Conservation (phyloP, 2,888 invertebrate genomes). For the Hydrotaea cyrtoneurina region DNA sequence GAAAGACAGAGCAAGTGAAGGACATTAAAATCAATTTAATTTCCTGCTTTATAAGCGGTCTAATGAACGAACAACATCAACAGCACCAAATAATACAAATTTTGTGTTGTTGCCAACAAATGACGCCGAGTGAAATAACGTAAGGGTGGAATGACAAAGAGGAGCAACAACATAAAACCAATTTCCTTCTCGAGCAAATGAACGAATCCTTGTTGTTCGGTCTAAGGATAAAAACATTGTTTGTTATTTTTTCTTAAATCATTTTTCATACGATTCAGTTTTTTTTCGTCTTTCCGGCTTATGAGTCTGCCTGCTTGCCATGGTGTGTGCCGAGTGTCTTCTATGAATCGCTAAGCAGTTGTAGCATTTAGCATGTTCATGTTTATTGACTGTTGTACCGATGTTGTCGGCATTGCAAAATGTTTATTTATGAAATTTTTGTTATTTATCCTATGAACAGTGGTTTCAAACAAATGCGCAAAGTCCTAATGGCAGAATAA, state of each 20-base stretch:
- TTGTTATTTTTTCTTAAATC: neutral
- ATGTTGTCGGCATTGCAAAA: neutral
- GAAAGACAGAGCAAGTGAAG: conserved; percentile 7
- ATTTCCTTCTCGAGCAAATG: conserved; percentile 19
- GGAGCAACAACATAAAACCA: too few relatives aligned
- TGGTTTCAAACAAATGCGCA: too few relatives aligned
- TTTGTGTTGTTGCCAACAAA: conserved; percentile 13
- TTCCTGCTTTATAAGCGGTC: conserved; percentile 46
- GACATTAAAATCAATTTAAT: conserved; percentile 61
- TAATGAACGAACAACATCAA: conserved; percentile 5
- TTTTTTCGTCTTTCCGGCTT: neutral
- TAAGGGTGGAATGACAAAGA: neutral
- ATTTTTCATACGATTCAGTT: conserved; percentile 23
- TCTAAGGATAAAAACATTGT: neutral
- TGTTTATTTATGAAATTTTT: neutral
- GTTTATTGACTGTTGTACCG: neutral
- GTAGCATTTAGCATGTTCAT: conserved; percentile 14
- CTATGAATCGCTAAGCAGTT: conserved; percentile 37
- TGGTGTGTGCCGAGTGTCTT: too few relatives aligned
- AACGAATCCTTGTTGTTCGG: neutral
- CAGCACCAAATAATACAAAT: neutral
- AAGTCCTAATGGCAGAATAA: too few relatives aligned
- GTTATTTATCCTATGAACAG: neutral
- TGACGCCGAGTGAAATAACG: neutral
- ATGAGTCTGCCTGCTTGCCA: neutral